Percentiles rank a stretch among this genome's conserved stretches.
Conservation (phyloP, 2,888 invertebrate species). For the Synergus gifuensis region DNA sequence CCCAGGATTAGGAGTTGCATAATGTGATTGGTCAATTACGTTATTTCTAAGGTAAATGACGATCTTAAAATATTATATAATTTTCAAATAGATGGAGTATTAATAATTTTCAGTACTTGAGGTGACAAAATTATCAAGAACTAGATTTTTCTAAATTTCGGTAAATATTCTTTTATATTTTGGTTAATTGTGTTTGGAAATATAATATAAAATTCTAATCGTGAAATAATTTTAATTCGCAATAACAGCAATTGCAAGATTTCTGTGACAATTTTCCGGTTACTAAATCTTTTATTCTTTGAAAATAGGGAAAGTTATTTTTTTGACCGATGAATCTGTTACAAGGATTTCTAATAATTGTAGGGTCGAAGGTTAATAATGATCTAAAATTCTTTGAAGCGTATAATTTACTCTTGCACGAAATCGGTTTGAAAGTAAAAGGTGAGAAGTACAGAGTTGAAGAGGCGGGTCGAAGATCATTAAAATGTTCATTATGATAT, state of each 20-base stretch:
- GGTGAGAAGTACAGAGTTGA: not conserved
- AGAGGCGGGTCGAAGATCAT: constrained; percentile 19
- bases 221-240: not conserved
- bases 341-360: constrained; percentile 65
- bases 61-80: constrained; percentile 20
- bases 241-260: not conserved
- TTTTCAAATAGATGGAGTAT: not conserved
- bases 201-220: not conserved
- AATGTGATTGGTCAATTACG: not conserved
- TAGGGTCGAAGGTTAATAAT: constrained; percentile 53
- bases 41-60: constrained; percentile 6
- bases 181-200: not conserved
- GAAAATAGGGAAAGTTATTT: constrained; percentile 56
- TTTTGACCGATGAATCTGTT: constrained; percentile 53
- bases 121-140: no score
- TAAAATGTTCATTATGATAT: not conserved
- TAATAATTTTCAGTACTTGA: no score
- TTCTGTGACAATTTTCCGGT: not conserved
- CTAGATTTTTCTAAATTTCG: no score
- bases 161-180: not conserved
- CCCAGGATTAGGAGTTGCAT: constrained; percentile 19
- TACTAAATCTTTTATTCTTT: constrained; percentile 12
- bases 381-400: constrained; percentile 38
- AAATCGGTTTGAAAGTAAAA: not conserved
- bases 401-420: not conserved